Evolutionary conservation across 2,113 vertebrate genomes (phyloP).

Genomic region (Neomonachus schauinslandi): DNA sequence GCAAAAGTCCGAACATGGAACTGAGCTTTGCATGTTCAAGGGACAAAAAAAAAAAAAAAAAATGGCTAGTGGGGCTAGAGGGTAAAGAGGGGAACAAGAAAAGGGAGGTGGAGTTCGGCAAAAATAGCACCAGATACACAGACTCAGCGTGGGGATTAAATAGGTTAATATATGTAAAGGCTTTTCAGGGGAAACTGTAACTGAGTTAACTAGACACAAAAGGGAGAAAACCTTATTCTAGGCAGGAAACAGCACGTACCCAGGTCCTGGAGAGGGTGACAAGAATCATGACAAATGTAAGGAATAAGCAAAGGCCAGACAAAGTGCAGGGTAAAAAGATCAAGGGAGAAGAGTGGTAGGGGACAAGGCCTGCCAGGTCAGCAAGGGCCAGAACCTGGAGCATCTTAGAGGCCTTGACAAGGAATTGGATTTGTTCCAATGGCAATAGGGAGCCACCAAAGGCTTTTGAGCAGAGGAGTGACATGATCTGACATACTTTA

Average conservation of each 20-base stretch:
- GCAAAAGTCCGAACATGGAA: background rate
- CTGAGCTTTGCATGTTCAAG: background rate
- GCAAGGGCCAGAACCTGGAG: background rate
- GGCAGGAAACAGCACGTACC: background rate
- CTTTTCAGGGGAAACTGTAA: background rate
- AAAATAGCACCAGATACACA: background rate
- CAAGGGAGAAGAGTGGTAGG: background rate
- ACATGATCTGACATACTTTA: background rate
- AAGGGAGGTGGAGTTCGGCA: background rate
- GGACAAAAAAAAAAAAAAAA: background rate
- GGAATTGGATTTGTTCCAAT: background rate
- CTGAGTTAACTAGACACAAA: background rate
- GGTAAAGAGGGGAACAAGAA: background rate
- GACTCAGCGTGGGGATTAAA: too few species aligned
- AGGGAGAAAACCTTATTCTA: background rate
- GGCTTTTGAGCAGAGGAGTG: background rate
- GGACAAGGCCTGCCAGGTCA: background rate
- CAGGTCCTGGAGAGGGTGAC: background rate
- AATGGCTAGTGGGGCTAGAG: background rate
- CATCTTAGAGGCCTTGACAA: background rate
- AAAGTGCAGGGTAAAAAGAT: background rate
- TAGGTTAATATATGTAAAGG: background rate
- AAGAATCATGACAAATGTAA: background rate
- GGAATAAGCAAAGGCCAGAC: background rate
- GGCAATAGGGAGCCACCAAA: background rate